A percentile compares a stretch with the other conserved stretches of the same genome.
Evolutionary conservation across 2,797 vertebrate genomes (phyloP).

Genomic region (Lagorchestes hirsutus): DNA sequence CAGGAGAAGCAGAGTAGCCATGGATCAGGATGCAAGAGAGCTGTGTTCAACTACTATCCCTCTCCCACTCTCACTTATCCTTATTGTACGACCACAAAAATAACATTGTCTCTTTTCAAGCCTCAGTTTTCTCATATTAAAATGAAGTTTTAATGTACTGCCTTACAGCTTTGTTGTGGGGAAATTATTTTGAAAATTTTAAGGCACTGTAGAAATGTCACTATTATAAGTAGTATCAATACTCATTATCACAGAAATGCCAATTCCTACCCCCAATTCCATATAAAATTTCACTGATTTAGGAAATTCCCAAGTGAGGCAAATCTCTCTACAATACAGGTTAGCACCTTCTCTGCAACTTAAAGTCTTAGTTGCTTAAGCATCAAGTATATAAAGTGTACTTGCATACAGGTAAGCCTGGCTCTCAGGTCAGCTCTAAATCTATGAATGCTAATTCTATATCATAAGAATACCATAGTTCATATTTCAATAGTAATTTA

Average conservation of each 20-base stretch:
- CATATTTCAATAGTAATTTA: background rate
- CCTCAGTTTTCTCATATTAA: background rate
- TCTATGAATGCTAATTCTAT: background rate
- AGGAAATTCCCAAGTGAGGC: too few species aligned
- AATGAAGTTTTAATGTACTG: background rate
- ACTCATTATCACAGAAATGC: background rate
- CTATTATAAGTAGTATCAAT: background rate
- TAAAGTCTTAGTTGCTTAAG: background rate
- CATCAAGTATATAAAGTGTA: background rate
- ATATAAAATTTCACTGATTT: background rate
- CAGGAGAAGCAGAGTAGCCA: background rate
- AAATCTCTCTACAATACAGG: background rate
- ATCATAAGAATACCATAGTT: background rate
- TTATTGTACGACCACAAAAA: background rate
- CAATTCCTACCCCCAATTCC: background rate
- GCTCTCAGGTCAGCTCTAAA: background rate
- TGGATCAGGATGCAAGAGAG: background rate
- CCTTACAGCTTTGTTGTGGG: background rate
- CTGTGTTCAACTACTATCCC: background rate
- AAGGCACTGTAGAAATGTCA: too few species aligned
- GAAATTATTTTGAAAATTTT: too few species aligned
- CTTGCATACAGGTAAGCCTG: background rate
- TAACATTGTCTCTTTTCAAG: background rate
- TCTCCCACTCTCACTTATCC: background rate
- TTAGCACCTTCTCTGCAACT: background rate